These are phyloP conservation scores for Mactromeris polynyma DNA, from an alignment of 2,888 invertebrate species.

Conservation along the genomic window DNA sequence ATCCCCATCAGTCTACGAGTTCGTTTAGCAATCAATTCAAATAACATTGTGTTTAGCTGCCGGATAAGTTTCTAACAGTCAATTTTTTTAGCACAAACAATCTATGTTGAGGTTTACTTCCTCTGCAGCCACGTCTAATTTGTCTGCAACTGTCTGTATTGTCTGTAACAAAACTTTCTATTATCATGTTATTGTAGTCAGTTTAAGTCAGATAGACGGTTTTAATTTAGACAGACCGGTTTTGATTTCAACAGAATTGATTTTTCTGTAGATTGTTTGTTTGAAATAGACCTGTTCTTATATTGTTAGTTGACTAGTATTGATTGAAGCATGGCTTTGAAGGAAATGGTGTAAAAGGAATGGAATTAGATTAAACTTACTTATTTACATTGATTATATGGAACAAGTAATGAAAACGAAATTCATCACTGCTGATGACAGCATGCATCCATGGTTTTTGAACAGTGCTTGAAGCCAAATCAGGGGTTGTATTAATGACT, in stretches of 20 bases:
- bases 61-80: background rate
- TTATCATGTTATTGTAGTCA: slow-evolving; percentile 13
- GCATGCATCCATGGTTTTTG: too few species aligned
- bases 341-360: background rate
- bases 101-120: background rate
- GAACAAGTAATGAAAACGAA: too few species aligned
- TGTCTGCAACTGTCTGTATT: background rate
- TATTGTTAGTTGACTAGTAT: background rate
- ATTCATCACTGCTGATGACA: too few species aligned
- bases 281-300: background rate
- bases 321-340: background rate
- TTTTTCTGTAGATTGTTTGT: slow-evolving; percentile 14
- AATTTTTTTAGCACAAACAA: background rate
- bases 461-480: too few species aligned
- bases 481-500: too few species aligned
- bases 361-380: background rate
- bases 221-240: slow-evolving; percentile 7
- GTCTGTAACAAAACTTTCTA: background rate
- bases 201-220: slow-evolving; percentile 4
- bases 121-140: background rate
- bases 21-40: background rate
- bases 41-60: background rate
- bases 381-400: background rate
- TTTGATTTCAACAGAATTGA: slow-evolving; percentile 6
- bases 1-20: background rate